These are phyloP conservation scores for Phytoseiulus persimilis DNA, from an alignment of 2,888 invertebrate genomes.

Conservation along the genomic window DNA sequence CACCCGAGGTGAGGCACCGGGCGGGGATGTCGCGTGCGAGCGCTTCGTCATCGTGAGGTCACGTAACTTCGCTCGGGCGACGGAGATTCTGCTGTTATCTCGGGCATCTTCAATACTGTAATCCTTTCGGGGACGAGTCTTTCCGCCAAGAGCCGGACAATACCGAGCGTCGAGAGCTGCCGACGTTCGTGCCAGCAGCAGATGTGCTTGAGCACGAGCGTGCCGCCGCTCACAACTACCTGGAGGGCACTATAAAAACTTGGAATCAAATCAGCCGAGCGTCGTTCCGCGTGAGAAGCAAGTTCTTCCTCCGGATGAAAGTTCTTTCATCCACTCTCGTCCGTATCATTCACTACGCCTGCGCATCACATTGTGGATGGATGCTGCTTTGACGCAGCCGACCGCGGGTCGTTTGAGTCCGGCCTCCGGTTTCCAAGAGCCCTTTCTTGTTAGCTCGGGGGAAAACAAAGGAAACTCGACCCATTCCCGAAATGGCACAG, in stretches of 20 bases:
- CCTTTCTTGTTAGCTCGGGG: not conserved
- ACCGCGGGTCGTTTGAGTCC: not conserved
- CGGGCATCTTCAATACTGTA: not conserved
- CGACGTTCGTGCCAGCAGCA: not conserved
- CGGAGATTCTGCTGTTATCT: not conserved
- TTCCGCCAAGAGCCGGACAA: not conserved
- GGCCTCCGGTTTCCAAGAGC: not conserved
- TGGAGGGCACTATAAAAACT: not conserved
- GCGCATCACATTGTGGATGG: not conserved
- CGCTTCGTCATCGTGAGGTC: not conserved
- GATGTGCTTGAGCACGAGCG: not conserved
- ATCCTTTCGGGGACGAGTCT: not conserved
- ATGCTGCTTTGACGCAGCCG: not conserved
- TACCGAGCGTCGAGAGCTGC: not conserved
- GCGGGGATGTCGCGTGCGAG: too few species aligned
- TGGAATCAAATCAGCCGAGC: not conserved
- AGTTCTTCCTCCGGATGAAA: not conserved
- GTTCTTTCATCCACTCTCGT: not conserved
- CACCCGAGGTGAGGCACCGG: too few species aligned
- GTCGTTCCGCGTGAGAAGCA: not conserved
- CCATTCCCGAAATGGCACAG: too few species aligned
- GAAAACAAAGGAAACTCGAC: not conserved
- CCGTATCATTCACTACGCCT: not conserved
- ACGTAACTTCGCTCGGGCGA: not conserved
- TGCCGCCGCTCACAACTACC: not conserved